Conservation (phyloP, 2,113 vertebrate species). For the Accipiter virgatus region DNA sequence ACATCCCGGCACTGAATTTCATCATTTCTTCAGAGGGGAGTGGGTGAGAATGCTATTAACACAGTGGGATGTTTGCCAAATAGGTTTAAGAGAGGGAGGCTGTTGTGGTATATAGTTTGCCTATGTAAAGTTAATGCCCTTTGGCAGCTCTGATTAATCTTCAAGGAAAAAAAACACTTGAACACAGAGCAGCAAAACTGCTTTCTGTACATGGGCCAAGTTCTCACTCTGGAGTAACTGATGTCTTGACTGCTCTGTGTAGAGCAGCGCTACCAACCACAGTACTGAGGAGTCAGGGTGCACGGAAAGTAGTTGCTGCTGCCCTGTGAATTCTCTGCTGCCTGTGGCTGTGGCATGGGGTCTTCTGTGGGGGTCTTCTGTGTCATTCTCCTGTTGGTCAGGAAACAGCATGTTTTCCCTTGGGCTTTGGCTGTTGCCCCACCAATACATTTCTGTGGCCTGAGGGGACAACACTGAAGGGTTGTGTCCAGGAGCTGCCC, state of each 20-base stretch:
- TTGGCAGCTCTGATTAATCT: conserved; percentile 44
- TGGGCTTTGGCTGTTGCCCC: background rate
- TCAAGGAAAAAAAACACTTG: background rate
- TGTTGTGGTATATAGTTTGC: background rate
- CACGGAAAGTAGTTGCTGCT: background rate
- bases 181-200: background rate
- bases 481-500: background rate
- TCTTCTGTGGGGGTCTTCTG: background rate
- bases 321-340: background rate
- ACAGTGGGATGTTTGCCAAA: background rate
- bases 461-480: background rate
- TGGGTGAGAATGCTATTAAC: background rate
- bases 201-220: background rate
- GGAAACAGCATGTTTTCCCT: background rate
- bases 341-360: background rate
- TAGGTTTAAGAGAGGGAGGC: background rate
- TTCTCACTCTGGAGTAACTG: background rate
- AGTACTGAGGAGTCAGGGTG: background rate
- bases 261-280: background rate
- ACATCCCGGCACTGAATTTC: background rate
- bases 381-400: fast-evolving
- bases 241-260: background rate
- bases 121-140: conserved; percentile 9
- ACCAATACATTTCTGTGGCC: background rate
- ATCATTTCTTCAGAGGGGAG: background rate